Percentiles rank a stretch among this genome's conserved stretches.
Conservation (phyloP, 2,113 vertebrate genomes). For the Cygnus buccinator region DNA sequence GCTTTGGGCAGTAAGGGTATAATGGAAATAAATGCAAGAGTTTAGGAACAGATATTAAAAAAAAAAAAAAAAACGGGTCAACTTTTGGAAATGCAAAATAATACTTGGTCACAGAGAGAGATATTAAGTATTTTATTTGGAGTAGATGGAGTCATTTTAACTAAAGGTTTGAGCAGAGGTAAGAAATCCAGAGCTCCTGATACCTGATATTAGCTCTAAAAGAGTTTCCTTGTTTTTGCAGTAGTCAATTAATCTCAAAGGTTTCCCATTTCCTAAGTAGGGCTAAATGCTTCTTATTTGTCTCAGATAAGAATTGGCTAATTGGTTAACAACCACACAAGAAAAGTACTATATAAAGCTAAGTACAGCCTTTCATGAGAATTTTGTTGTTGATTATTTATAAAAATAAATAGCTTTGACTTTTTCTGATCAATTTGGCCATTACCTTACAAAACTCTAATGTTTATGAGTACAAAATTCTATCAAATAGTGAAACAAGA, state of each 20-base stretch:
- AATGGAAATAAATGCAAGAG: background rate
- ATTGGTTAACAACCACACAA: background rate
- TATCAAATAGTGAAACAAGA: background rate
- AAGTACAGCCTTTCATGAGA: background rate
- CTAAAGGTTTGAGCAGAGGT: background rate
- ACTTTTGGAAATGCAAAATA: background rate
- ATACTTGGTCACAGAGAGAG: background rate
- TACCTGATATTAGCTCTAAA: background rate
- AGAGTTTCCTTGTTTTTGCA: background rate
- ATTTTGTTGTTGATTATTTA: background rate
- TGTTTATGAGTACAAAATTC: background rate
- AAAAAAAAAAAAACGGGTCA: background rate
- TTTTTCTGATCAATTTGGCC: background rate
- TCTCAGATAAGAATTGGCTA: background rate
- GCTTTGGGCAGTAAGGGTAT: background rate
- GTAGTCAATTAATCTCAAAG: background rate
- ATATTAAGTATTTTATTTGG: background rate
- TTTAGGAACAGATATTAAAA: background rate
- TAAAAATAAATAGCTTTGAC: background rate
- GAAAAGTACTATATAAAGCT: background rate
- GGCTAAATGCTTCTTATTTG: background rate
- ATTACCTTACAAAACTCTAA: background rate
- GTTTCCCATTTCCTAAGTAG: background rate
- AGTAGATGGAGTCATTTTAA: background rate
- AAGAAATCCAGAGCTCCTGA: background rate